Conservation (phyloP, 2,113 vertebrate genomes). For the Pan paniscus region DNA sequence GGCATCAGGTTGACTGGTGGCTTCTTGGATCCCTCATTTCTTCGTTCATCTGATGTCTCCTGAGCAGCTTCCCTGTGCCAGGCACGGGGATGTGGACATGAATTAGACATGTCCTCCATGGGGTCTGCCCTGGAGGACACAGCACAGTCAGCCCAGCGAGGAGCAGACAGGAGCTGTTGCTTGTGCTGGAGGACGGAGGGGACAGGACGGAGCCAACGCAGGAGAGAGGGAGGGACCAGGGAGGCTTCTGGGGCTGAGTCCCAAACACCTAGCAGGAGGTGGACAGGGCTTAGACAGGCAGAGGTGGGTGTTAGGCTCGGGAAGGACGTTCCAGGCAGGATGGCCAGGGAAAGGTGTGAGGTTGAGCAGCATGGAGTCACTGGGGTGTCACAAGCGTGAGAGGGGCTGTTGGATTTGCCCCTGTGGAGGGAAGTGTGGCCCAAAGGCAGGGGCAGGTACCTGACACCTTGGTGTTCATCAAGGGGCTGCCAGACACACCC, state of each 20-base stretch:
- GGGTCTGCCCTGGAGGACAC: neutral
- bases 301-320: fast-evolving
- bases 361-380: neutral
- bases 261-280: neutral
- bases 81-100: fast-evolving
- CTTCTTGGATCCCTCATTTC: neutral
- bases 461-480: neutral
- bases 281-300: neutral
- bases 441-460: neutral
- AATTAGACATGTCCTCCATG: neutral
- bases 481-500: neutral
- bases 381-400: fast-evolving
- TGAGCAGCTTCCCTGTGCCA: neutral
- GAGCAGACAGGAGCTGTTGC: neutral
- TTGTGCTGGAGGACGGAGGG: fast-evolving
- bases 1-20: fast-evolving
- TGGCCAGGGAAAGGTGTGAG: neutral
- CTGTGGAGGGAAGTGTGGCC: neutral
- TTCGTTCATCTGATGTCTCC: neutral
- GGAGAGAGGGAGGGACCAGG: neutral
- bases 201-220: fast-evolving
- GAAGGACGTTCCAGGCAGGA: neutral
- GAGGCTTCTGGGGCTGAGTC: neutral
- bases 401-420: neutral
- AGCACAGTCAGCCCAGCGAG: neutral